phyloP scores from a whole-genome alignment of 2,113 vertebrate genomes.

The Meleagris gallopavo region DNA sequence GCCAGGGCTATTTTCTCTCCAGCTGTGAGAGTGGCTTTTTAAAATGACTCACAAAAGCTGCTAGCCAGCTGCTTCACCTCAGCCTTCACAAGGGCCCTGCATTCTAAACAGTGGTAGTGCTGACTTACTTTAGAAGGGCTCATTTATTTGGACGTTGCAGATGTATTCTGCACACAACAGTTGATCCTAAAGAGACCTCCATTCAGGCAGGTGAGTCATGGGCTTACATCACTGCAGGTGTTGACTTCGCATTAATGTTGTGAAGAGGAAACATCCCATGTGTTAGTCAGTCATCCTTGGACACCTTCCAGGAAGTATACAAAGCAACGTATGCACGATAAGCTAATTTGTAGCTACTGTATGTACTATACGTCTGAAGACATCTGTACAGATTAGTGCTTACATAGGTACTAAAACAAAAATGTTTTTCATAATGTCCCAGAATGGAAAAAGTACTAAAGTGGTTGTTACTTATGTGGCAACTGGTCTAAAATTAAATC shows the following conservation, averaged over 20 bases:
- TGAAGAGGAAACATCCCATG: constrained; percentile 66
- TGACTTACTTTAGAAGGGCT: constrained; percentile 74
- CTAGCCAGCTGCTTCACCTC: constrained; percentile 80
- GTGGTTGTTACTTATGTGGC: background rate
- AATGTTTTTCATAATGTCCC: background rate
- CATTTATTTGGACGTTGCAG: constrained; percentile 73
- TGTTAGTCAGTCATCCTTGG: constrained; percentile 45
- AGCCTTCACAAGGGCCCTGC: constrained; percentile 73
- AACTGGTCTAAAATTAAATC: constrained; percentile 16
- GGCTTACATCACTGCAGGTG: constrained; percentile 78
- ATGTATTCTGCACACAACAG: constrained; percentile 62
- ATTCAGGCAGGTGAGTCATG: constrained; percentile 79
- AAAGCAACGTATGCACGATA: constrained; percentile 34
- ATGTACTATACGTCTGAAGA: constrained; percentile 32
- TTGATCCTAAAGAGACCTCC: constrained; percentile 62
- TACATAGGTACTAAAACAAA: constrained; percentile 4
- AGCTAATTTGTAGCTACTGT: constrained; percentile 56
- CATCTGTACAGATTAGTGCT: constrained; percentile 16
- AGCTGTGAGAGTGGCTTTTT: constrained; percentile 82
- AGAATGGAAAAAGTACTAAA: background rate
- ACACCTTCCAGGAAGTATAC: constrained; percentile 49
- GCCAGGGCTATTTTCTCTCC: constrained; percentile 78
- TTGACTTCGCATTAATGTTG: background rate
- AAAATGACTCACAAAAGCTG: constrained; percentile 76
- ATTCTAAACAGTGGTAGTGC: constrained; percentile 72